Percentiles rank a stretch among this genome's conserved stretches.
phyloP scores from a whole-genome alignment of 1,140 invertebrate species.

The Neodiprion pinetum region DNA sequence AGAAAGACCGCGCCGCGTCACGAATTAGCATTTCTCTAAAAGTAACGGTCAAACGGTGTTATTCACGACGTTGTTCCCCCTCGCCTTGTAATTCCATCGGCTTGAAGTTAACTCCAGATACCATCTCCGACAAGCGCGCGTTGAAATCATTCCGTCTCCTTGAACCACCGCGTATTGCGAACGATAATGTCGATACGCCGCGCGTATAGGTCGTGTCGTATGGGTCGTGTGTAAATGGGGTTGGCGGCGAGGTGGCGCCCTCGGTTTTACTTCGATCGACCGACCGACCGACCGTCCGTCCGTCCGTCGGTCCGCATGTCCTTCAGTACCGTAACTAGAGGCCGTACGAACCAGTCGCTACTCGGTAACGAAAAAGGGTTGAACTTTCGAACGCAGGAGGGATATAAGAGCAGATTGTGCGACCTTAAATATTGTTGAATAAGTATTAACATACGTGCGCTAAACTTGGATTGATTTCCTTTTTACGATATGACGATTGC shows the following conservation, averaged over 20 bases:
- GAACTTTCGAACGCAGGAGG: background rate
- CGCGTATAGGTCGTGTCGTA: conserved; percentile 11
- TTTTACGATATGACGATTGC: background rate
- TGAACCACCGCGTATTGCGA: background rate
- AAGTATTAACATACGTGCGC: background rate
- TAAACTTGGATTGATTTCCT: background rate
- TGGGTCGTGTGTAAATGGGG: conserved; percentile 29
- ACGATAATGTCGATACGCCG: background rate
- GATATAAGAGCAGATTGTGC: background rate
- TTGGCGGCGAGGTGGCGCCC: conserved; percentile 49
- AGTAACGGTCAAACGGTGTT: too few relatives aligned
- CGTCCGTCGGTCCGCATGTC: conserved; percentile 10
- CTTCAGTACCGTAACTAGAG: conserved; percentile 5
- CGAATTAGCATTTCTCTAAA: too few relatives aligned
- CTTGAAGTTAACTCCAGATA: too few relatives aligned
- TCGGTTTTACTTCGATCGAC: conserved; percentile 50
- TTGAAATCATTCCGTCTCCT: background rate
- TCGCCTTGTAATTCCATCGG: too few relatives aligned
- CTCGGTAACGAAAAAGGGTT: conserved; percentile 47
- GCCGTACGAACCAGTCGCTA: conserved; percentile 45
- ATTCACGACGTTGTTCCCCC: too few relatives aligned
- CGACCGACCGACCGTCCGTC: conserved; percentile 22
- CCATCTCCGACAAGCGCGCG: too few relatives aligned
- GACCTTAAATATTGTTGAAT: background rate
- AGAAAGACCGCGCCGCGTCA: background rate